Conservation (phyloP, 2,888 invertebrate species). For the Hymenopus coronatus region DNA sequence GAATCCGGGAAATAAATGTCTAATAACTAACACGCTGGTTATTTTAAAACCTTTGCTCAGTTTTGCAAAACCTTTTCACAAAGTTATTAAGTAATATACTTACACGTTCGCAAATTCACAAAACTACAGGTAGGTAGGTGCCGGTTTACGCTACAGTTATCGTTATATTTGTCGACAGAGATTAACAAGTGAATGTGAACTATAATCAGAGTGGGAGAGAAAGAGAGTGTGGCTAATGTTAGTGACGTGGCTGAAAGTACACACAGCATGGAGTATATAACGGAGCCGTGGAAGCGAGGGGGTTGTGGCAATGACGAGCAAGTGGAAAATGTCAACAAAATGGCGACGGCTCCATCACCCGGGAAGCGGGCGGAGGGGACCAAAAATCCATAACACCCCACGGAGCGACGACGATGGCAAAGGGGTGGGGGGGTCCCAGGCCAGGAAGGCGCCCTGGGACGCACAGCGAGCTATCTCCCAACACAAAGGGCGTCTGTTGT, state of each 20-base stretch:
- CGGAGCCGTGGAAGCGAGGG: background rate
- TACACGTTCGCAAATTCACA: too few species aligned
- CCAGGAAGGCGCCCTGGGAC: background rate
- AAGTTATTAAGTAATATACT: too few species aligned
- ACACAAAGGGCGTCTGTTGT: background rate
- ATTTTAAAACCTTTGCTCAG: too few species aligned
- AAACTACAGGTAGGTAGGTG: too few species aligned
- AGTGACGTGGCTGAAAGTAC: background rate
- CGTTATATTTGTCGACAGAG: too few species aligned
- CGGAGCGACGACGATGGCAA: background rate
- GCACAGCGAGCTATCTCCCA: background rate
- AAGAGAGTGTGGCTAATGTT: background rate
- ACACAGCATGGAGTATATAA: background rate
- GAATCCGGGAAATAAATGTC: too few species aligned
- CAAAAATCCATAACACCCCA: conserved; percentile 22
- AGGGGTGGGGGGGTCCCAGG: conserved; percentile 1
- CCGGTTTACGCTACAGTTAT: too few species aligned
- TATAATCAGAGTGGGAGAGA: background rate
- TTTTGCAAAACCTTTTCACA: too few species aligned
- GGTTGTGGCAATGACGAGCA: background rate
- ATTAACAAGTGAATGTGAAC: background rate
- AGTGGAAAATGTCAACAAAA: conserved; percentile 22
- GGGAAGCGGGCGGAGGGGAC: background rate
- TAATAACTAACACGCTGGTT: too few species aligned
- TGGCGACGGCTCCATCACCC: conserved; percentile 17